These are phyloP conservation scores for Diachasma alloeum DNA, from an alignment of 1,140 invertebrate species.

Conservation along the genomic window DNA sequence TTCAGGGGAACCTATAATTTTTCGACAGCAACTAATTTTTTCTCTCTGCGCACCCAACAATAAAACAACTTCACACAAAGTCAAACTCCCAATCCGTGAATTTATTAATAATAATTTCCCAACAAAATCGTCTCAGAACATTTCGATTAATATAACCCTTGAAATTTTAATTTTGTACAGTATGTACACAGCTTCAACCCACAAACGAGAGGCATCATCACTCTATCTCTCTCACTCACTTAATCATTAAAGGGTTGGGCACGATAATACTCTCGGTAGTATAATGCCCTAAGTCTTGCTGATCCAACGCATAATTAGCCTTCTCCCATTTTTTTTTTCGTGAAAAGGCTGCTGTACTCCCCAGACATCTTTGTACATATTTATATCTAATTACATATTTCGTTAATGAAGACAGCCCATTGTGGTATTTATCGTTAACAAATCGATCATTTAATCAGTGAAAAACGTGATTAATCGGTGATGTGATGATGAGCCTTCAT, in stretches of 20 bases:
- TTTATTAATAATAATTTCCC: no score
- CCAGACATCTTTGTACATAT: slow-evolving; percentile 54
- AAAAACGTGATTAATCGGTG: no score
- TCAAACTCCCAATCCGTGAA: no score
- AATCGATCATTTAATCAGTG: neutral
- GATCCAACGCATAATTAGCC: slow-evolving; percentile 60
- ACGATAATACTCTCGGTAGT: slow-evolving; percentile 65
- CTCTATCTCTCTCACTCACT: slow-evolving; percentile 61
- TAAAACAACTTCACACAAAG: no score
- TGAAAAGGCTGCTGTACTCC: slow-evolving; percentile 56
- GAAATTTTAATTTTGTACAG: slow-evolving; percentile 49
- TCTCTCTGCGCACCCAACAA: no score
- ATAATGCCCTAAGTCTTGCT: slow-evolving; percentile 67
- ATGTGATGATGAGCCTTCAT: neutral
- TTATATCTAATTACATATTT: slow-evolving; percentile 33
- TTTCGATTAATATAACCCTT: neutral
- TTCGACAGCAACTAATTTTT: no score
- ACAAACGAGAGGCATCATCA: slow-evolving; percentile 60
- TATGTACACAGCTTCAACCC: slow-evolving; percentile 63
- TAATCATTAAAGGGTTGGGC: slow-evolving; percentile 66
- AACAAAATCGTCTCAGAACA: no score
- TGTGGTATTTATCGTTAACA: slow-evolving; percentile 6
- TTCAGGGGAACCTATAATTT: no score
- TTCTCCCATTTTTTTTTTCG: slow-evolving; percentile 34
- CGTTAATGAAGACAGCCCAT: slow-evolving; percentile 24